Evolutionary conservation across 2,797 vertebrate species (phyloP), one percentile per base, ranked within the genome.

Genomic region (Sebastes oblongus): DNA sequence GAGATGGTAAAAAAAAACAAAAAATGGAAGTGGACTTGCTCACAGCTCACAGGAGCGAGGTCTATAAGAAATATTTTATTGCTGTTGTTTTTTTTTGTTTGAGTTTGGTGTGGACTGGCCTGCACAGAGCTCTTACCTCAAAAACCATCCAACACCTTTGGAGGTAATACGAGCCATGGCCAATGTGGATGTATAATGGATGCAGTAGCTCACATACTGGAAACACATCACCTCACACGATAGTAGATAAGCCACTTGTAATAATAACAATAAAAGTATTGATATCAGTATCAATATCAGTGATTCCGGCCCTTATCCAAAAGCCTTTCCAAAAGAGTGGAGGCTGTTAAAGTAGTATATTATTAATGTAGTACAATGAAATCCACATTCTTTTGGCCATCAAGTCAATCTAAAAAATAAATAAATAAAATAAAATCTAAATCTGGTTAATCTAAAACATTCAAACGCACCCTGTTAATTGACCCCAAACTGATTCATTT

Each of bases 401-500:
- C 5, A 39, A 25, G 42, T 11, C 13, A 39, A 22, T 18, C 13
- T 27, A 52, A 56, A 56, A 56, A 39, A 39, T 14, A 39, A 39
- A 39, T 13, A 56, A 56, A 9, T 14, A 14, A 36, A 24, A 24
- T 34, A 16, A 10, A 0, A 27, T 6, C 1, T 2, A 20, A 58
- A 55, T 32, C 50, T 34, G 3, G n/a, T 8, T 8, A n/a, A 46
- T 72, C 20, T 59, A 29, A 79, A 70, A 34, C 14, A 32, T 25
- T 5, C 4, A 46, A 12, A 13, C 1, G n/a, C 8, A 8, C 25
- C 30, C 10, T 8, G 14, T 61, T 76, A 59, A 78, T 75, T 42
- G 54, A 62, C 56, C 75, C 6, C 1, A 3, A 9, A 9, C 16
- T 56, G 55, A 80, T 86, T 85, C 10, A 60, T 58, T 77, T 55